Evolutionary conservation across 2,113 vertebrate genomes (phyloP).

Genomic region (Xenopus tropicalis): UCB_Xtro_10.0 CM004443.2:179336501-179337000

Average conservation of each 20-base stretch:
- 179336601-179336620: slow-evolving; percentile 42
- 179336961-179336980: no score
- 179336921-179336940: no score
- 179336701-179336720: slow-evolving; percentile 29
- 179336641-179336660: slow-evolving; percentile 27
- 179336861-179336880: no score
- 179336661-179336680: neutral
- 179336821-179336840: no score
- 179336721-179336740: neutral
- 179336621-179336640: slow-evolving; percentile 42
- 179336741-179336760: slow-evolving; percentile 10
- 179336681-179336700: slow-evolving; percentile 23
- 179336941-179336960: no score
- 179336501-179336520: slow-evolving; percentile 16
- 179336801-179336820: no score
- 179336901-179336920: no score
- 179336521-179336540: slow-evolving; percentile 40
- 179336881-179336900: no score
- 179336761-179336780: neutral
- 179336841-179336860: neutral
- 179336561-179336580: slow-evolving; percentile 40
- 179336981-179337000: no score
- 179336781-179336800: neutral
- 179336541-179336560: slow-evolving; percentile 44
- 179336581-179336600: slow-evolving; percentile 38